Evolutionary conservation across 2,888 invertebrate genomes (phyloP).

Genomic region (Dicyrtoma fusca): DNA sequence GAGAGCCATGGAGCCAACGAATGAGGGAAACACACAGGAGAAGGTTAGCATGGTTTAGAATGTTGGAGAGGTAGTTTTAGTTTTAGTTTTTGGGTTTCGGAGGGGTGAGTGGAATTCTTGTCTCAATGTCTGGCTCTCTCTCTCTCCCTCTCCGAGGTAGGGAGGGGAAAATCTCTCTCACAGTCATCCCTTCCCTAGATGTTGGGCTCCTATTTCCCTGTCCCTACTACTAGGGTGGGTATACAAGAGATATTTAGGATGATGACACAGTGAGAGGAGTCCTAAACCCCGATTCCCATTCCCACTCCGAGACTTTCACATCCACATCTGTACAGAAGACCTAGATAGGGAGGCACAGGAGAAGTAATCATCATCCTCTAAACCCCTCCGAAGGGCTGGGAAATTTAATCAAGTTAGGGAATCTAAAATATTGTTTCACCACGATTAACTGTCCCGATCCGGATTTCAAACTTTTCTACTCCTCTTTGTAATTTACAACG

Average conservation of each 20-base stretch:
- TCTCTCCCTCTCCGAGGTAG: slow-evolving; percentile 4
- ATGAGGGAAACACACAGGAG: slow-evolving; percentile 3
- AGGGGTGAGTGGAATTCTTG: slow-evolving; percentile 32
- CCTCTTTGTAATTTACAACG: no score
- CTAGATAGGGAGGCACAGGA: neutral
- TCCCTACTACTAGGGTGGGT: no score
- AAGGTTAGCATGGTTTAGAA: slow-evolving; percentile 3
- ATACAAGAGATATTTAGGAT: no score
- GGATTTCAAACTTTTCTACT: neutral
- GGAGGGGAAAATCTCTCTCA: slow-evolving; percentile 18
- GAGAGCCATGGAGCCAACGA: slow-evolving; percentile 21
- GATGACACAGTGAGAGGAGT: no score
- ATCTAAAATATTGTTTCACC: neutral
- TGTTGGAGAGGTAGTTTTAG: slow-evolving; percentile 15
- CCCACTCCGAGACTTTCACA: no score
- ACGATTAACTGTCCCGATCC: neutral
- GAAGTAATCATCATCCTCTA: slow-evolving; percentile 12
- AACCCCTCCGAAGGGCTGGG: slow-evolving; percentile 9
- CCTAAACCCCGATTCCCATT: no score
- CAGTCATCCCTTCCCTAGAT: no score
- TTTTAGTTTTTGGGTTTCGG: slow-evolving; percentile 16
- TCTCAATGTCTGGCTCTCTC: neutral
- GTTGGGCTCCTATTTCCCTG: no score
- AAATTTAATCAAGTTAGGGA: slow-evolving; percentile 18
- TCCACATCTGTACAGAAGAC: neutral